Conservation (phyloP, 2,797 vertebrate genomes). For the Fistularia commersonii region DNA sequence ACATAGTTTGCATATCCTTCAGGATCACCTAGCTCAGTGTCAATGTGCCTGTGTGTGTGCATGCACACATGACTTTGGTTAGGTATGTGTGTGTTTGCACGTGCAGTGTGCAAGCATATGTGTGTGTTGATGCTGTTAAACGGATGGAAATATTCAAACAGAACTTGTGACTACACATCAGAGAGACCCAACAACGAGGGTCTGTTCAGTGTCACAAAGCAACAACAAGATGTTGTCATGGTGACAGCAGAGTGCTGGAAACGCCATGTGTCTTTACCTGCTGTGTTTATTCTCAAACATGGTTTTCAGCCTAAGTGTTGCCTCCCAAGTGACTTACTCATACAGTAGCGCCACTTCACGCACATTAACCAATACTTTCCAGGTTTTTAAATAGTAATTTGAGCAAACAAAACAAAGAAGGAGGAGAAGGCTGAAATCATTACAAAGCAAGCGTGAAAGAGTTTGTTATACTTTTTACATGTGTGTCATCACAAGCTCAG, state of each 20-base stretch:
- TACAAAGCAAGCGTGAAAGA: conserved; percentile 16
- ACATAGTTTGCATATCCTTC: not conserved
- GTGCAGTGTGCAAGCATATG: not conserved
- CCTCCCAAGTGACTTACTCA: conserved; percentile 30
- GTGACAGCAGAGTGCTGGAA: conserved; percentile 38
- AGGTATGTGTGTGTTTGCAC: conserved; percentile 3
- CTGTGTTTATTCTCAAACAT: conserved; percentile 23
- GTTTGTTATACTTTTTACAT: conserved; percentile 4
- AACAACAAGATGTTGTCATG: conserved; percentile 33
- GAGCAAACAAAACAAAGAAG: conserved; percentile 23
- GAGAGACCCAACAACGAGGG: conserved; percentile 29
- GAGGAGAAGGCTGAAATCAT: not conserved
- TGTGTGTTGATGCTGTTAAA: conserved; percentile 27
- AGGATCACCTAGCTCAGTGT: conserved; percentile 9
- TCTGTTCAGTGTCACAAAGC: conserved; percentile 46
- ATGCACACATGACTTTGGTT: conserved; percentile 1
- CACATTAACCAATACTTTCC: conserved; percentile 46
- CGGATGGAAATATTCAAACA: conserved; percentile 43
- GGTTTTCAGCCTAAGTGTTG: conserved; percentile 36
- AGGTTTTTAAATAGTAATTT: conserved; percentile 27
- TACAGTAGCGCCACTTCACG: conserved; percentile 11
- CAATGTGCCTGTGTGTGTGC: conserved; percentile 4
- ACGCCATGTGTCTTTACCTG: conserved; percentile 41
- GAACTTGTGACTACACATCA: conserved; percentile 33
- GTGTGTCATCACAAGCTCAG: conserved; percentile 15